phyloP scores from a whole-genome alignment of 2,113 vertebrate genomes.

The Motacilla alba region DNA sequence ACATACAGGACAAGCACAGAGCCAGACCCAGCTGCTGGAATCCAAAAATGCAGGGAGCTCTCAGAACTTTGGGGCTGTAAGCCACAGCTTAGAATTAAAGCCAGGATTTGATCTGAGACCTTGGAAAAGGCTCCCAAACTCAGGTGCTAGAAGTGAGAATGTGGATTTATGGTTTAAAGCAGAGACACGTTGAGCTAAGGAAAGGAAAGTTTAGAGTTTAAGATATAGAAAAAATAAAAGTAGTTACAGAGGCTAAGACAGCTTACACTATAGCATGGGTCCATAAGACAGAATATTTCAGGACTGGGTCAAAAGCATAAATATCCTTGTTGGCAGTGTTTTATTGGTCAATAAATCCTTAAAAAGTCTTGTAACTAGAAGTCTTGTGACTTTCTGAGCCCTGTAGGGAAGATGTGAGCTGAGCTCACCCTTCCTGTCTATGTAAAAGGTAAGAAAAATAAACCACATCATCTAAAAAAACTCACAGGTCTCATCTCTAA shows the following conservation, averaged over 20 bases:
- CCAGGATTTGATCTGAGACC: not conserved
- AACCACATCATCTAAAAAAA: not conserved
- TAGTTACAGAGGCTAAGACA: not conserved
- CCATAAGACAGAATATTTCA: not conserved
- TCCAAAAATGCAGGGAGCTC: not conserved
- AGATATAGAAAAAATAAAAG: not conserved
- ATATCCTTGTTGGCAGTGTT: not conserved
- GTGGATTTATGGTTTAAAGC: not conserved
- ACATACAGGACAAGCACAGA: not conserved
- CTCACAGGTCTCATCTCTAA: not conserved
- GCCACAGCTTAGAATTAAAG: not conserved
- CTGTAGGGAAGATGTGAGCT: not conserved
- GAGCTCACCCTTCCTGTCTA: not conserved
- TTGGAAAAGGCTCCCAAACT: not conserved
- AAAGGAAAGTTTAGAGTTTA: not conserved
- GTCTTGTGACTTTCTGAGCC: not conserved
- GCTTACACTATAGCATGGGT: not conserved
- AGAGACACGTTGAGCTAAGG: too few species aligned
- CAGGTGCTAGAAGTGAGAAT: not conserved
- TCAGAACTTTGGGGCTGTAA: not conserved
- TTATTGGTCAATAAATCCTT: not conserved
- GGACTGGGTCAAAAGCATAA: not conserved
- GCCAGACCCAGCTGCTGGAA: not conserved
- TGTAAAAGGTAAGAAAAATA: not conserved
- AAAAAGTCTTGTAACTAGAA: not conserved